Evolutionary conservation across 2,797 vertebrate genomes (phyloP), one percentile per base, ranked within the genome.

Genomic region (Philypnodon macrostomus): DNA sequence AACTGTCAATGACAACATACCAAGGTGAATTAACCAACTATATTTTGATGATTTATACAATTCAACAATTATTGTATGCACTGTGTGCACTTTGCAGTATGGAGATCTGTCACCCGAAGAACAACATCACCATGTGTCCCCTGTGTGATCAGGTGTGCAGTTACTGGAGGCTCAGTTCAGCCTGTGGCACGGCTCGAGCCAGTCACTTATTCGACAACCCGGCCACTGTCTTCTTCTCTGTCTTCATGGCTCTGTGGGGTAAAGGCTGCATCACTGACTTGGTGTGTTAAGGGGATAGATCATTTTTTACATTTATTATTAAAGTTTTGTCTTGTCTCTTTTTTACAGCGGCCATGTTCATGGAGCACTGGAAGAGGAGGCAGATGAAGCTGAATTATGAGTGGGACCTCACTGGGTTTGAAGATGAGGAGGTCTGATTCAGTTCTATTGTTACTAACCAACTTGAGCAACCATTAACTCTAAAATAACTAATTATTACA

Each of bases 201-300:
- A 98, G 96, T 65, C 95, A 98, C 77, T 90, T 98, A 38, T 98
- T 98, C 1, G 95, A 98, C 87, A 98, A 98, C 80, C 96, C 96
- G 0, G 93, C 96, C 53, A 98, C 96, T 0, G 96, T 98, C 56
- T 98, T 98, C 91, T 98, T 98, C 87, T 98, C 96, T 0, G 85
- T 98, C 67, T 98, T 98, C 80, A 98, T 98, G 96, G 93, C 96
- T 41, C 85, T 98, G 56, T 98, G 96, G 96, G 96, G 96, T 98
- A 74, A 93, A 92, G 46, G 10, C 14, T 16, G 15, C 16, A 30
- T 30, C 1, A 30, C 3, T 23, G 21, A 23, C 21, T 23, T 23
- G 21, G 21, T 23, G 21, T 23, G 6, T 23, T 23, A 23, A 23
- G 21, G 21, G 21, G 19, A 7, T 14, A n/a, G 5, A 13, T 14